These are phyloP conservation scores for Celastrina argiolus DNA, from an alignment of 2,888 invertebrate species.

Conservation along the genomic window DNA sequence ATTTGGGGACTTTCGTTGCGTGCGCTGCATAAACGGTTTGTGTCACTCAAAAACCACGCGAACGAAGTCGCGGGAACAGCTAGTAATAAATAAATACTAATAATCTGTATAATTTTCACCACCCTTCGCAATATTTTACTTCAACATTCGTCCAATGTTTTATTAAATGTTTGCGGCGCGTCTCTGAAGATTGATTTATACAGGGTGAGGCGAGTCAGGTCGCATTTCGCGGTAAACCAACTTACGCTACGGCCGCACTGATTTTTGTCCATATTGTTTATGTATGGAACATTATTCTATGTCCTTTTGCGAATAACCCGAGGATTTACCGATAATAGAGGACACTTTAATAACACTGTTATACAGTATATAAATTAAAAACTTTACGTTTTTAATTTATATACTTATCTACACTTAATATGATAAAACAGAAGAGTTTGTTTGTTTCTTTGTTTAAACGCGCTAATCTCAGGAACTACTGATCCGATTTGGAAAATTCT, in stretches of 20 bases:
- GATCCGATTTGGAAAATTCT: no score
- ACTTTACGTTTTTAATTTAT: no score
- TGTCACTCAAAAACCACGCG: no score
- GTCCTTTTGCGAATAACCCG: not conserved
- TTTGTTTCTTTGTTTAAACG: no score
- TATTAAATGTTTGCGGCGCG: slow-evolving; percentile 7
- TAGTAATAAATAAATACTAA: not conserved
- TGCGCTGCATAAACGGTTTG: no score
- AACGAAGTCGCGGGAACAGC: not conserved
- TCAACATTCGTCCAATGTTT: not conserved
- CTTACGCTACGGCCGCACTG: slow-evolving; percentile 34
- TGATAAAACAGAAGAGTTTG: no score
- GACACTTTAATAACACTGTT: not conserved
- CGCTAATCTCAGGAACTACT: no score
- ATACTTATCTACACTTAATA: no score
- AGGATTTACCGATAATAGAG: not conserved
- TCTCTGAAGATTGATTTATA: slow-evolving; percentile 49
- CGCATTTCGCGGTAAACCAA: slow-evolving; percentile 34
- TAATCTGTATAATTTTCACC: not conserved
- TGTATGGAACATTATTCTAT: not conserved
- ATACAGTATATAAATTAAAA: no score
- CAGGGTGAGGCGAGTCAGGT: slow-evolving; percentile 41
- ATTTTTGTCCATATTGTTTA: slow-evolving; percentile 23
- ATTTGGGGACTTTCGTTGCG: no score
- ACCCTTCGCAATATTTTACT: not conserved